A percentile compares a stretch with the other conserved stretches of the same genome.
These are phyloP conservation scores for Volucella zonaria DNA, from an alignment of 2,888 invertebrate genomes.

Conservation along the genomic window DNA sequence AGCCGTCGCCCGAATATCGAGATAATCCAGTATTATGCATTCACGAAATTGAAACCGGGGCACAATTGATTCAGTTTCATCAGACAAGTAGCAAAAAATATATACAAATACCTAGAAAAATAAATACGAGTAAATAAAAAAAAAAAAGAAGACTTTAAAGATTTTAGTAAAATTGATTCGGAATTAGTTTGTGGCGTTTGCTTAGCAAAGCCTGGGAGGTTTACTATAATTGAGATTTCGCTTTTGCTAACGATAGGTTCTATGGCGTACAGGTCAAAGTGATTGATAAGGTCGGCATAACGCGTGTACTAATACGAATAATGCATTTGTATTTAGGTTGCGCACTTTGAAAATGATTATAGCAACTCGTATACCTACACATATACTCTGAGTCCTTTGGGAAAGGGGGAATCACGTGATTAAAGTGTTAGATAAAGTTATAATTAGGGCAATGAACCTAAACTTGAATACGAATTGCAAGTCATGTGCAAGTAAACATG, in stretches of 20 bases:
- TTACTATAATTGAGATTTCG: constrained; percentile 16
- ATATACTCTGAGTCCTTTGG: too few relatives aligned
- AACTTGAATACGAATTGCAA: too few relatives aligned
- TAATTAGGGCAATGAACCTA: too few relatives aligned
- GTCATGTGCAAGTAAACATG: too few relatives aligned
- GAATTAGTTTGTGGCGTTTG: constrained; percentile 40
- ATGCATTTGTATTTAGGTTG: too few relatives aligned
- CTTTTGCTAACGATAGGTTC: constrained; percentile 7
- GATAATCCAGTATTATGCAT: constrained; percentile 52
- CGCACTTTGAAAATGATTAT: too few relatives aligned
- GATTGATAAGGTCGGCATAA: constrained; percentile 3
- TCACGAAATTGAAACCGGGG: constrained; percentile 27
- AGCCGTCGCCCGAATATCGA: constrained; percentile 7
- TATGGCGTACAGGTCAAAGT: constrained; percentile 10
- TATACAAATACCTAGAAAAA: not conserved
- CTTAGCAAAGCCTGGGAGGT: constrained; percentile 23
- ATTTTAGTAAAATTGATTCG: constrained; percentile 34
- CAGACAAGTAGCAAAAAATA: not conserved
- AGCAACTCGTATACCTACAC: too few relatives aligned
- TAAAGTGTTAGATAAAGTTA: too few relatives aligned
- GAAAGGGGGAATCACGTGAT: too few relatives aligned
- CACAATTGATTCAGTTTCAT: constrained; percentile 33
- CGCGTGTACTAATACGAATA: too few relatives aligned
- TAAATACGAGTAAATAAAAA: too few relatives aligned
- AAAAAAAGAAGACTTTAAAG: constrained; percentile 13